Base-by-base conservation (phyloP, 2,888 invertebrate species). In the Bombylius discolor region DNA sequence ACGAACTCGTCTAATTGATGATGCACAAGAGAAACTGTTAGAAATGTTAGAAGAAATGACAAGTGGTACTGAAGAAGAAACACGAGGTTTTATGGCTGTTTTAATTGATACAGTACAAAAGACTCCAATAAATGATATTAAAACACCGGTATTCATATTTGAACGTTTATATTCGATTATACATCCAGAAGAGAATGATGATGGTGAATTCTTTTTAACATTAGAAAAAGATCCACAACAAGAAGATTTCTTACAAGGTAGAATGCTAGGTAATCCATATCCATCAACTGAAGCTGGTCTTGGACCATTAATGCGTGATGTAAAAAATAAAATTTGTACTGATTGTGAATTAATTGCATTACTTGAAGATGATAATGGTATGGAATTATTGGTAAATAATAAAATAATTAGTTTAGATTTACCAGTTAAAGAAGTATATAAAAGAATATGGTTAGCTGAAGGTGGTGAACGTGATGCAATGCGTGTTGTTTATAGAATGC, bases 281-380 rank as follows among this genome's bases (percentile, higher is more conserved):
- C 93, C 92, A 56, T 93, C 92, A 42, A 79, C 85, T 39, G 98
- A 98, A 70, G 85, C 89, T 0, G 97, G 96, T 8, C 81, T 99
- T 65, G 98, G 98, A 0, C 98, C 98, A 0, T 76, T 97, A 12
- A 98, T 99, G 98, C 81, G 98, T 46, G 96, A 99, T 71, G 92
- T 99, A 11, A 99, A 99, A 76, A 98, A 99, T 75, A 98, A 98
- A 76, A 98, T 98, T 63, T 95, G 94, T 69, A 90, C 89, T 50
- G 98, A 99, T 75, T 98, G 98, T 74, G 98, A 99, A 71, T 78
- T 99, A 58, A 94, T 99, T n/a, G 97, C 98, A 0, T 75, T 99
- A 34, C 75, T 98, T 1, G 98, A 99, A 70, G 98, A 99, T 72
- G 99, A 98, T 73, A 97, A 94, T 68, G 97, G 97, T 55, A 98